Evolutionary conservation across 1,140 invertebrate genomes (phyloP), one percentile per base, ranked within the genome.

Genomic region (Phymastichus coffea): DNA sequence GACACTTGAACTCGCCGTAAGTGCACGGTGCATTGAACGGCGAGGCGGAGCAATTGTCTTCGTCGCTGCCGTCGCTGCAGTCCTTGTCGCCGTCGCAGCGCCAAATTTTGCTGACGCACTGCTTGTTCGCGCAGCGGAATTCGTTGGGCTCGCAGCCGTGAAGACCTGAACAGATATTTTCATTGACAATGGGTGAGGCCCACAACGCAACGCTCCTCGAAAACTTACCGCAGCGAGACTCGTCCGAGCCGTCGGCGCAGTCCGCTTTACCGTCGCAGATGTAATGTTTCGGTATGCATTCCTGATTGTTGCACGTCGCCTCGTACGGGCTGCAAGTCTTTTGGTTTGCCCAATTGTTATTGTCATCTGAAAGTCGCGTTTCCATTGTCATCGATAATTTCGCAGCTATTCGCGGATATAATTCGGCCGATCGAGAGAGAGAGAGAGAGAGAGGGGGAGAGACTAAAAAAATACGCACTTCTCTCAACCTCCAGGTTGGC

Each of bases 41-140:
- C 23, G 73, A 71, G 8, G 81, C 73, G 0, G 73, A 80, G 66
- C 91, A 93, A 62, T 85, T 83, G 44, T 79, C 73, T 74, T 93
- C 91, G 68, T 94, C 93, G 1, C 89, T 92, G n/a, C 86, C 85
- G 76, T 99, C 96, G 1, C 86, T 88, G 72, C 97, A 99, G 77
- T 99, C 96, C 70, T 94, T 86, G 63, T 97, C 94, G 4, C 86
- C 85, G 76, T 92, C 97, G 75, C 97, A 99, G 20, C 87, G 78
- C 94, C 95, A 98, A 6, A 91, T 87, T 71, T 96, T 97, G 17
- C 91, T 85, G 4, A 98, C 86, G 76, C 97, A 99, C 62, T 89
- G 87, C 47, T 88, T 88, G 73, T 95, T 97, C 37, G 79, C 79
- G 75, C 95, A 98, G 51, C 88, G 84, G 78, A 91, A 96, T 77